Evolutionary conservation across 1,140 invertebrate genomes (phyloP), one percentile per base, ranked within the genome.

Genomic region (Ptiloglossa arizonensis): DNA sequence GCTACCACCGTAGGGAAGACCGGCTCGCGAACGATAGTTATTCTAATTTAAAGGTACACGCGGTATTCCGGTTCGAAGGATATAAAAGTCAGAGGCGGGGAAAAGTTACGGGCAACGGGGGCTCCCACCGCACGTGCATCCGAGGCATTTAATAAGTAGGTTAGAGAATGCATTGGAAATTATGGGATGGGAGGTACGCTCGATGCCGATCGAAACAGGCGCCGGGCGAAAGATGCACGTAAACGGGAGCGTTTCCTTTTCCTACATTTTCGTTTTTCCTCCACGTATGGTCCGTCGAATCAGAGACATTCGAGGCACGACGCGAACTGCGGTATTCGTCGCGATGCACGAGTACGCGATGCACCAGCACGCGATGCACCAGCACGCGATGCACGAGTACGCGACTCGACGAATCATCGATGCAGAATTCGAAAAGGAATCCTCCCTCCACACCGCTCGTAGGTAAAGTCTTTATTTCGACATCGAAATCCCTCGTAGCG

Each of bases 101-200:
- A 27, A 63, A 73, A 64, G 46, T 73, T 64, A 64, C 27, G 35
- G 54, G 46, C 19, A 0, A 4, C 32, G 32, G 11, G 57, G 19
- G 50, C 29, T 29, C 41, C 32, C 22, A 32, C 4, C 17, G 59
- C 59, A 27, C 44, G 44, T 64, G 44, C 46, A 35, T 19, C 41
- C 44, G 41, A 6, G 69, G 57, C 41, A 60, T 72, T 72, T 72
- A 73, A 73, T 64, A 73, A 73, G 60, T 64, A 52, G 46, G 70
- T 73, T 73, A 64, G 46, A 29, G 70, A 41, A 73, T 54, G 46
- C 70, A 52, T 64, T 22, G 60, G 27, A 52, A 71, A 64, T 73
- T 41, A 64, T 64, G 59, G 46, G 32, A 54, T n/a, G 35, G 59
- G 17, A 11, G 32, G 64, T 73, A 50, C 46, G 59, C 32, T 38